Evolutionary conservation across 1,140 invertebrate genomes (phyloP).

Genomic region (Argopecten irradians): DNA sequence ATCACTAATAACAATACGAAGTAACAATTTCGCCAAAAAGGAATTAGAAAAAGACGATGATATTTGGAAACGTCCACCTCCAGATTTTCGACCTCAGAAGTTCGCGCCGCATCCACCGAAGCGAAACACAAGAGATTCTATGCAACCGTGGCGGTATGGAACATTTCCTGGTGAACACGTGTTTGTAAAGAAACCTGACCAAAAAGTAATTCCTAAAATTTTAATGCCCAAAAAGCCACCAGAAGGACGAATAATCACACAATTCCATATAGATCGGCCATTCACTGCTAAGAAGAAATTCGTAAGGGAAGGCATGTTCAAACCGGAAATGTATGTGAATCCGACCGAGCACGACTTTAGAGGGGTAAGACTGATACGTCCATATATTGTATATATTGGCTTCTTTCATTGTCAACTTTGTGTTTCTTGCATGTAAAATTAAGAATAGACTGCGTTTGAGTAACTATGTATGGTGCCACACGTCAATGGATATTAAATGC

Average conservation of each 20-base stretch:
- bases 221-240: conserved; percentile 48
- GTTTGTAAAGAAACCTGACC: conserved; percentile 54
- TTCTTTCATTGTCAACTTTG: neutral
- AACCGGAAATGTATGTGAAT: conserved; percentile 58
- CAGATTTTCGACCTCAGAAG: conserved; percentile 71
- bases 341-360: conserved; percentile 73
- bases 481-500: no score
- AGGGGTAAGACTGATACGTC: conserved; percentile 65
- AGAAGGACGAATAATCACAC: conserved; percentile 55
- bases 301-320: conserved; percentile 66
- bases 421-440: neutral
- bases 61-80: conserved; percentile 72
- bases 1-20: conserved; percentile 66
- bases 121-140: conserved; percentile 71
- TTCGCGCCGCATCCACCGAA: conserved; percentile 72
- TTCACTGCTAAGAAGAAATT: conserved; percentile 72
- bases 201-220: conserved; percentile 58
- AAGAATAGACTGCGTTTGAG: no score
- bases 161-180: conserved; percentile 65
- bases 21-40: conserved; percentile 59
- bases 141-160: conserved; percentile 72
- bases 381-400: neutral
- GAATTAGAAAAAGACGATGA: conserved; percentile 59
- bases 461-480: no score
- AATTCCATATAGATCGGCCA: conserved; percentile 66